Base-by-base conservation (phyloP, 2,888 invertebrate species). In the Linnaemya vulpina region DNA sequence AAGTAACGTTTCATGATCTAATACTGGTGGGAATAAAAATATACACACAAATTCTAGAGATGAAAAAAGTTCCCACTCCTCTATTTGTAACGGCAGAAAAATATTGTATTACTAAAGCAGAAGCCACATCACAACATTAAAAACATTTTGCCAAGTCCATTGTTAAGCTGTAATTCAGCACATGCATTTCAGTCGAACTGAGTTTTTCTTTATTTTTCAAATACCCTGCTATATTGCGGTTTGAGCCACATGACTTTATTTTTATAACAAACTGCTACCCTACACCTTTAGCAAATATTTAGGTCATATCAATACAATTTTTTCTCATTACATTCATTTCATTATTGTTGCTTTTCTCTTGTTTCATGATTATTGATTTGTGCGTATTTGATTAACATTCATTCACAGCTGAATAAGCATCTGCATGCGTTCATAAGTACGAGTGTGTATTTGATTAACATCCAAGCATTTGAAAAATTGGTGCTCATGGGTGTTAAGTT, bases 331-430 rank as follows among this genome's bases (percentile, higher is more conserved):
- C 20, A 55, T n/a, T 49, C 9, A 46, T 43, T 62, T 43, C 11
- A 10, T 15, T 55, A 53, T 46, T 43, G 17, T 46, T 35, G 30
- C 71, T 43, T 25, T 76, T 53, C 35, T 38, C 30, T 67, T 62
- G 15, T 40, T 75, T 70, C 62, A 46, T 70, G 43, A 58, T 75
- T 70, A 70, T 81, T 70, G 81, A 75, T 62, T 68, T 81, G 68
- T 75, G 75, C 68, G 68, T 81, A 70, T 75, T 81, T 75, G 68
- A 81, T 70, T 58, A 81, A 68, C 46, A 46, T 81, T 53, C 62
- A 81, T 65, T 62, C 40, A 53, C 40, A 43, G 62, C 15, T 74
- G 38, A 63, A 51, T 63, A 40, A n/a, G 9, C 40, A 40, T 49
- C 15, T 17, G 30, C 9, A 11, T 63, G 3, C n/a, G 13, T 63